These are phyloP conservation scores for Orestias chungarensis DNA, from an alignment of 2,797 vertebrate species.

Conservation along the genomic window DNA sequence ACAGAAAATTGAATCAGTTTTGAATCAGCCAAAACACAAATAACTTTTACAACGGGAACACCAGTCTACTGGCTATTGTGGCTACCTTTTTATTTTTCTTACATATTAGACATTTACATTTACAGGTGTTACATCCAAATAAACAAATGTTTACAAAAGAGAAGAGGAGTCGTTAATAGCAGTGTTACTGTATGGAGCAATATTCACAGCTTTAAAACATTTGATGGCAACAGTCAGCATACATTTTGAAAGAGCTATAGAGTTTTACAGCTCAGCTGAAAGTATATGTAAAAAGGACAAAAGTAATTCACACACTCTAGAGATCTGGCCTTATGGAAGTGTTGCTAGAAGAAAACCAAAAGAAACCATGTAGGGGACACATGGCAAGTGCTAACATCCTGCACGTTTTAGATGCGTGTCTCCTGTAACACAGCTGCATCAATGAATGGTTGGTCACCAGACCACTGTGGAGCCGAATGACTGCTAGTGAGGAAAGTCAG, in stretches of 20 bases:
- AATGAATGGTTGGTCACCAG: background rate
- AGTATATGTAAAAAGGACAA: background rate
- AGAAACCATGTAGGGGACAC: too few species aligned
- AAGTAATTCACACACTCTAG: background rate
- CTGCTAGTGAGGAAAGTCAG: too few species aligned
- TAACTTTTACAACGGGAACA: conserved; percentile 17
- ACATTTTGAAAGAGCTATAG: background rate
- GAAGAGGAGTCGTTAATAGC: background rate
- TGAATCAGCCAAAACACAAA: conserved; percentile 34
- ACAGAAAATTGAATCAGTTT: conserved; percentile 32
- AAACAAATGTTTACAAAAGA: background rate
- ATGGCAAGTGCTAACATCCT: background rate
- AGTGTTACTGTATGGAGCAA: background rate
- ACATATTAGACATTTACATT: conserved; percentile 10
- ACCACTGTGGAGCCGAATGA: background rate
- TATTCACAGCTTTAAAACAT: background rate
- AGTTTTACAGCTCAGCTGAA: background rate
- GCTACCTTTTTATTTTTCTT: conserved; percentile 15
- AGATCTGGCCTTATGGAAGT: background rate
- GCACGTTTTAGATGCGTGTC: background rate
- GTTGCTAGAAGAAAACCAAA: background rate
- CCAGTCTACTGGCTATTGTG: conserved; percentile 30
- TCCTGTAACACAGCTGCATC: background rate
- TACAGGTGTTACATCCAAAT: conserved; percentile 6
- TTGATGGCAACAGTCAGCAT: background rate